Percentiles rank a stretch among this genome's conserved stretches.
Evolutionary conservation across 2,888 invertebrate genomes (phyloP).

Genomic region (Allygus modestus): DNA sequence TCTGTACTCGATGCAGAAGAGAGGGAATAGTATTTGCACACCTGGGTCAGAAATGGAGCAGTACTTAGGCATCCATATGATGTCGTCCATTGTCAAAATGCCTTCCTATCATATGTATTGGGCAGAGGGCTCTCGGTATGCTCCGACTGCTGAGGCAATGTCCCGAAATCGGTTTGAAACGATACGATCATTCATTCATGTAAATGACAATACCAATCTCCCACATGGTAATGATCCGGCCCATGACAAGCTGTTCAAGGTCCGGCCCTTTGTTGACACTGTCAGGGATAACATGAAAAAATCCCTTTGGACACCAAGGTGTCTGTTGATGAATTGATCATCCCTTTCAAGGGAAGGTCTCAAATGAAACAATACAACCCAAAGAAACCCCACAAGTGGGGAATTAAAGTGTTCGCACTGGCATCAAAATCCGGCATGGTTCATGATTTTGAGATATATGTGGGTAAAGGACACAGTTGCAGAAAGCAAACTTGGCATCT

Average conservation of each 20-base stretch:
- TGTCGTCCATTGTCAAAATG: conserved; percentile 68
- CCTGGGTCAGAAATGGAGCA: conserved; percentile 67
- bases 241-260: conserved; percentile 68
- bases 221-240: background rate
- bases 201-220: no score
- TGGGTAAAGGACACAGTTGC: no score
- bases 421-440: no score
- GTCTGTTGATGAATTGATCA: no score
- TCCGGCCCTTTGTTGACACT: conserved; percentile 66
- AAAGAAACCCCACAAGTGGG: no score
- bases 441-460: no score
- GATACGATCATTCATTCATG: conserved; percentile 57
- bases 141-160: conserved; percentile 64
- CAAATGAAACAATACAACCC: no score
- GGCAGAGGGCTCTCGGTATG: conserved; percentile 67
- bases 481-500: conserved; percentile 11
- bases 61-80: conserved; percentile 68
- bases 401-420: no score
- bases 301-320: conserved; percentile 10
- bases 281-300: conserved; percentile 66
- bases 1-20: conserved; percentile 58
- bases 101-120: conserved; percentile 70
- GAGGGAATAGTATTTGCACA: conserved; percentile 65
- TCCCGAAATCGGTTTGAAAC: conserved; percentile 68
- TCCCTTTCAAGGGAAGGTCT: no score